Conservation (phyloP, 2,113 vertebrate species). For the Miniopterus natalensis region DNA sequence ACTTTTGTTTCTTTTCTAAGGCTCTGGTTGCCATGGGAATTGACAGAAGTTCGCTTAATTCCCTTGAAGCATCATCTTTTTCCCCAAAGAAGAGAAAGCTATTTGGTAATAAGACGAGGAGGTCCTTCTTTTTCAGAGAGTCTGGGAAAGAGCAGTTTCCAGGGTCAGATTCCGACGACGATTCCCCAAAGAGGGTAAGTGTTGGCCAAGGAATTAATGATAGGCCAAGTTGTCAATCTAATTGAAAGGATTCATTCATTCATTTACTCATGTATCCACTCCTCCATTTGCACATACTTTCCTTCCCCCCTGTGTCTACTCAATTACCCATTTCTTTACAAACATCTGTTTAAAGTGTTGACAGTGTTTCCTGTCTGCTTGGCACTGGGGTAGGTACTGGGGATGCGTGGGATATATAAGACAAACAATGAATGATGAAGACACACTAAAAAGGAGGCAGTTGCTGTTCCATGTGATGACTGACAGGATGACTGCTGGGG, state of each 20-base stretch:
- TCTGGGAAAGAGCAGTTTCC: constrained; percentile 21
- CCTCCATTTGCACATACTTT: neutral
- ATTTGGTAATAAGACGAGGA: constrained; percentile 70
- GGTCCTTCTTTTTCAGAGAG: constrained; percentile 69
- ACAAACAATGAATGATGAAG: neutral
- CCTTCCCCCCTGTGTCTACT: neutral
- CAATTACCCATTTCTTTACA: neutral
- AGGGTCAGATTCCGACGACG: constrained; percentile 74
- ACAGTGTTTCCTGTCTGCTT: neutral
- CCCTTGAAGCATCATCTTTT: constrained; percentile 80
- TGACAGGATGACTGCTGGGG: neutral
- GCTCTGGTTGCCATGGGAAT: constrained; percentile 84
- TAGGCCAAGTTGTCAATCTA: neutral
- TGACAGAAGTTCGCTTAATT: constrained; percentile 82
- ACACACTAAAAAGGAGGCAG: neutral
- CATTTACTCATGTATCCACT: neutral
- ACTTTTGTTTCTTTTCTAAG: constrained; percentile 65
- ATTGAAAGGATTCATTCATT: neutral
- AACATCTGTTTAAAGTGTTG: neutral
- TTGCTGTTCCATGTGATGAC: neutral
- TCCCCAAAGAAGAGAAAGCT: constrained; percentile 76
- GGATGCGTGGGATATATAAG: neutral
- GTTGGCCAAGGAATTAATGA: neutral
- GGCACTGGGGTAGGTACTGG: neutral
- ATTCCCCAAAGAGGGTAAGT: constrained; percentile 68